These are phyloP conservation scores for Hephaestus fuliginosus DNA, from an alignment of 2,797 vertebrate genomes.

Conservation along the genomic window DNA sequence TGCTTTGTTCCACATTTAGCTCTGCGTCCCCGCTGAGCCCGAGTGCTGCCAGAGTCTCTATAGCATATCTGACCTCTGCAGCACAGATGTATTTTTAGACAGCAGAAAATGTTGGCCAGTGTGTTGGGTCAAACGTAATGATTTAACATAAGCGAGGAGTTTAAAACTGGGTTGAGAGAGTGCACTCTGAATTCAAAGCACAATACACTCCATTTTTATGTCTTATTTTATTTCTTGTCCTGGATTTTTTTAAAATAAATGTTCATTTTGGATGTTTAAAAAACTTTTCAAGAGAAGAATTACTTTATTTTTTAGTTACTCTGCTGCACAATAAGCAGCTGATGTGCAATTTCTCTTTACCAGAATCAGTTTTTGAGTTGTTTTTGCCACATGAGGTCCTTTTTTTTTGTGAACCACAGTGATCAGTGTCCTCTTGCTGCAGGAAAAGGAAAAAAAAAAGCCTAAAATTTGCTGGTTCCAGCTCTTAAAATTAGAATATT, in stretches of 20 bases:
- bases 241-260: no score
- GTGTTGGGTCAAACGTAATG: conserved; percentile 35
- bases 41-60: conserved; percentile 37
- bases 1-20: conserved; percentile 65
- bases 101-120: conserved; percentile 32
- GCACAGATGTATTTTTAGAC: conserved; percentile 47
- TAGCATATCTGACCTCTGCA: conserved; percentile 46
- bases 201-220: background rate
- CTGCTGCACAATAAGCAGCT: background rate
- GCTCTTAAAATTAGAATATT: no score
- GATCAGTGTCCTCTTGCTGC: background rate
- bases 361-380: background rate
- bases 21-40: conserved; percentile 37
- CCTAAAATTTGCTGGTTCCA: no score
- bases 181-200: background rate
- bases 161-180: background rate
- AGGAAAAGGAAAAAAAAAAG: background rate
- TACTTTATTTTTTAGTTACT: background rate
- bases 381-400: background rate
- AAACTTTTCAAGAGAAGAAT: background rate
- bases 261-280: background rate
- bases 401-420: background rate
- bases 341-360: background rate
- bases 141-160: conserved; percentile 26
- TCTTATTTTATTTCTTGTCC: background rate